A percentile compares a stretch with the other conserved stretches of the same genome.
Conservation (phyloP, 2,797 vertebrate genomes). For the Distichodus sexfasciatus region DNA sequence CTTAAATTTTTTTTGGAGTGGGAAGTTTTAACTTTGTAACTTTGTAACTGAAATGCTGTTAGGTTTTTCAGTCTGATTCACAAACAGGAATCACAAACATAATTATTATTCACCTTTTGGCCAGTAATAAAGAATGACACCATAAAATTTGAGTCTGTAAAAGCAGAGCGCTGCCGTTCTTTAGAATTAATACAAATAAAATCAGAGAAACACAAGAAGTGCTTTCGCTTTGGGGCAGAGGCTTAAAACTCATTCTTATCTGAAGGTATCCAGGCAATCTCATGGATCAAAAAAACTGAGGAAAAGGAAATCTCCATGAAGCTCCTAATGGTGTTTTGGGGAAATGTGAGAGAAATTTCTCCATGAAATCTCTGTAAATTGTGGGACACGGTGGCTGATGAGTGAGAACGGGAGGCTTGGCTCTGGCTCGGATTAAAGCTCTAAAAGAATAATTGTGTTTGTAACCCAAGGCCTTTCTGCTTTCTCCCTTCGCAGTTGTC, state of each 20-base stretch:
- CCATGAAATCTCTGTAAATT: constrained; percentile 55
- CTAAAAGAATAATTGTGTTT: constrained; percentile 44
- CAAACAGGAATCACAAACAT: not conserved
- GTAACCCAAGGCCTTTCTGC: constrained; percentile 17
- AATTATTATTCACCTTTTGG: constrained; percentile 62
- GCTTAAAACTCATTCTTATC: constrained; percentile 61
- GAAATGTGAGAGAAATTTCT: constrained; percentile 42
- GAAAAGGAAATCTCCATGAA: constrained; percentile 59
- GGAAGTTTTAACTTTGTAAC: too few relatives aligned
- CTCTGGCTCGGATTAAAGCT: constrained; percentile 32
- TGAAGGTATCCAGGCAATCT: constrained; percentile 61
- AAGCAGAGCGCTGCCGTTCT: constrained; percentile 49
- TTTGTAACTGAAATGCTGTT: too few relatives aligned
- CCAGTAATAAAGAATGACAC: constrained; percentile 51
- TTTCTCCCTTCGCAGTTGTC: not conserved
- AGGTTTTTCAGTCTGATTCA: too few relatives aligned
- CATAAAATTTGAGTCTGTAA: not conserved
- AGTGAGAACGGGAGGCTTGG: constrained; percentile 26
- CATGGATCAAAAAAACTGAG: constrained; percentile 57
- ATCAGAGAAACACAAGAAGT: constrained; percentile 21
- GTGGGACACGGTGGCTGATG: constrained; percentile 26
- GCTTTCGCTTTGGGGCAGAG: constrained; percentile 43
- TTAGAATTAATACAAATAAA: constrained; percentile 54
- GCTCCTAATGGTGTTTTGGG: constrained; percentile 65
- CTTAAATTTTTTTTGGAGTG: too few relatives aligned